phyloP scores from a whole-genome alignment of 2,888 invertebrate genomes.

The Emmelina monodactyla region DNA sequence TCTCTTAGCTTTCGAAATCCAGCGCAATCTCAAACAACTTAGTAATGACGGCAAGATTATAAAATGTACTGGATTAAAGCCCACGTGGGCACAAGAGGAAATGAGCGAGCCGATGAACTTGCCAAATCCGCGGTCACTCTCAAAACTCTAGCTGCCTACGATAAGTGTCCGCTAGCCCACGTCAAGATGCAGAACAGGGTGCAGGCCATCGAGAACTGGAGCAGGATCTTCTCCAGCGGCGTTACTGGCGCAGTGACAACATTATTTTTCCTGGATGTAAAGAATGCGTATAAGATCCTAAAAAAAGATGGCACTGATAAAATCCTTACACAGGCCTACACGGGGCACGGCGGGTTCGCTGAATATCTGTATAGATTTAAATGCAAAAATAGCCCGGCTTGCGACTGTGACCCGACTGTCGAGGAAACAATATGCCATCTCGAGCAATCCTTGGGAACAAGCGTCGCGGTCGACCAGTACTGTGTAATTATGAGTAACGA shows the following conservation, averaged over 20 bases:
- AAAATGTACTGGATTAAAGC: constrained; percentile 2
- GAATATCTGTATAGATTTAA: constrained; percentile 2
- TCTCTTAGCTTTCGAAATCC: too few species aligned
- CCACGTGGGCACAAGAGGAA: not conserved
- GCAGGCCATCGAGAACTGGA: not conserved
- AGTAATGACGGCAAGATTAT: too few species aligned
- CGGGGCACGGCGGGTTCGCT: constrained; percentile 3
- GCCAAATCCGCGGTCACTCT: too few species aligned
- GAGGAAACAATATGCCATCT: constrained; percentile 1
- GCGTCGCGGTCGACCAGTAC: too few species aligned
- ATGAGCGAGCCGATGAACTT: not conserved
- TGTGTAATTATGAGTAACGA: too few species aligned
- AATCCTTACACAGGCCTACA: not conserved
- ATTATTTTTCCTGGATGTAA: constrained; percentile 11
- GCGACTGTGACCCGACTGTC: not conserved
- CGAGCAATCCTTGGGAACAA: too few species aligned
- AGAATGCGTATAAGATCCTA: constrained; percentile 11
- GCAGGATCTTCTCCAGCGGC: too few species aligned
- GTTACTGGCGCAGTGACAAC: too few species aligned
- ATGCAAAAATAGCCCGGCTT: not conserved
- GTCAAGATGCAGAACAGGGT: not conserved
- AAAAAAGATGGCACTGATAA: constrained; percentile 4
- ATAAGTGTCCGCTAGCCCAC: not conserved
- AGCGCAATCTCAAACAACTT: too few species aligned
- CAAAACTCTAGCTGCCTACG: too few species aligned